Evolutionary conservation across 2,113 vertebrate genomes (phyloP), one percentile per base, ranked within the genome.

Genomic region (Grallaria varia): DNA sequence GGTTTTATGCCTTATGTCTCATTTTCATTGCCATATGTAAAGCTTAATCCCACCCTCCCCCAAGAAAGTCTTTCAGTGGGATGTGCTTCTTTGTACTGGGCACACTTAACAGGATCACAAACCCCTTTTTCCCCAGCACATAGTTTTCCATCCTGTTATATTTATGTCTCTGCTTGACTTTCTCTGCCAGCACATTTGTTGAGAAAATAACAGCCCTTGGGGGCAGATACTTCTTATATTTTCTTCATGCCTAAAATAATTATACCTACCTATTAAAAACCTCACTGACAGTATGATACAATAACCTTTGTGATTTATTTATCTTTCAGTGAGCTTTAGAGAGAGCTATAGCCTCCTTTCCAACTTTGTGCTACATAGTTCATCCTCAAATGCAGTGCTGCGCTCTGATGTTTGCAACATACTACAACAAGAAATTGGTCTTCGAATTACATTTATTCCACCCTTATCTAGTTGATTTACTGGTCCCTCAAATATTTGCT

Each of bases 401-500:
- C 3, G 1, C 64, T 96, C 93, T 95, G 79, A 59, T 93, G 62
- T 97, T 92, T 89, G 50, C 76, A 97, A 93, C 83, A 83, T 19
- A 60, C 63, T 71, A 68, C 84, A 95, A 84, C 55, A 90, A 93
- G 90, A 97, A 96, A 94, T 74, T 90, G 72, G 64, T 81, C 53
- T 89, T 77, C 84, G 72, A 95, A 87, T 96, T 84, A 88, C 89
- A 89, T 97, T 96, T 97, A 86, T 95, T 95, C 94, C 67, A 73
- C 75, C 60, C 79, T 93, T 96, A 90, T 94, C 75, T 95, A 53
- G 90, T 90, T 85, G 87, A 95, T 96, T 77, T 94, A 94, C 88
- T 23, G 14, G 62, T 86, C 95, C 55, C 82, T 97, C 96, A 96
- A 97, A 97, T 96, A 97, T 97, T 97, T 97, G 86, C 83, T 94